Evolutionary conservation across 2,888 invertebrate species (phyloP), one percentile per base, ranked within the genome.

Genomic region (Stenurella melanura): DNA sequence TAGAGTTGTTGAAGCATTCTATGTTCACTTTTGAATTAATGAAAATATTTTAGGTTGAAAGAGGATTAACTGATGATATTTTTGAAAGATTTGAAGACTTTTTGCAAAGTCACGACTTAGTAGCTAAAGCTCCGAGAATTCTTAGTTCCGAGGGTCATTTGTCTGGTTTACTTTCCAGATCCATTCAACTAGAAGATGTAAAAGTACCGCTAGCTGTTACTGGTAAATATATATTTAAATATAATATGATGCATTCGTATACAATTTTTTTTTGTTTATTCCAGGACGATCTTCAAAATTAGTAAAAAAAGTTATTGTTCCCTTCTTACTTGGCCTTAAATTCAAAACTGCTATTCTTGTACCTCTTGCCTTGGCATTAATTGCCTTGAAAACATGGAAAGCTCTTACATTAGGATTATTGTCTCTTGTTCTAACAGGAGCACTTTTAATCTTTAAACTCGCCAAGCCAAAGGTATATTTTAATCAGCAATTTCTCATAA

Each of bases 351-450:
- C 96, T 19, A 95, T 96, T 38, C 89, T 96, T 84, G 95, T 96
- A 58, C 96, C 96, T 0, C 89, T 96, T 78, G 95, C 95, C 15
- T 91, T 96, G 75, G 95, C 95, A 50, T 90, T 96, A 76, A 96
- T 96, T 85, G 96, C 96, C 0, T 91, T 96, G 74, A 96, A 96
- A 89, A 96, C 96, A 17, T 96, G 96, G 96, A 96, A 96, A 89
- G 96, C 96, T 58, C 91, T 96, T 83, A 96, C 96, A 10, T 91
- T 96, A 81, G 96, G 96, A 78, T 93, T 96, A 5, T 92, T 96
- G 77, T 96, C 96, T 2, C 90, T 96, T 86, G 96, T 96, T 26
- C 91, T 96, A 63, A 96, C 96, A 81, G 96, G 95, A 81, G 96
- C 96, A 76, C 92, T 96, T 92, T 92, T 96, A 70, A 95, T 96